These are phyloP conservation scores for Ibidorhyncha struthersii DNA, from an alignment of 2,113 vertebrate genomes.

Conservation along the genomic window DNA sequence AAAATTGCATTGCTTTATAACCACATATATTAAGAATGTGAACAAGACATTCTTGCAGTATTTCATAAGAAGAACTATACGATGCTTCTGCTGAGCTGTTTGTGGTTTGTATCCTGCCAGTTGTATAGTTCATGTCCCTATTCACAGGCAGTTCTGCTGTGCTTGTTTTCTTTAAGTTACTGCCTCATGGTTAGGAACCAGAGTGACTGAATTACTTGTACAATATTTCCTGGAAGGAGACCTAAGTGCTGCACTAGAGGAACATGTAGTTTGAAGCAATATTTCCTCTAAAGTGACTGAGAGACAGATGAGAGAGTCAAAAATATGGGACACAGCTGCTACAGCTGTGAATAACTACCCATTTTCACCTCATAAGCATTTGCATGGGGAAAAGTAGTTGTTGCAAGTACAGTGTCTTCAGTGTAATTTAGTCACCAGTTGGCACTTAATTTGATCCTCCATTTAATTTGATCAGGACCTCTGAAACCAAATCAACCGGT, in stretches of 20 bases:
- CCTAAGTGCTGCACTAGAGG: neutral
- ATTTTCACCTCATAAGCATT: conserved; percentile 29
- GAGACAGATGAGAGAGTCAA: neutral
- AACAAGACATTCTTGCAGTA: neutral
- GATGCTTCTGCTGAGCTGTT: neutral
- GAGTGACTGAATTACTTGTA: neutral
- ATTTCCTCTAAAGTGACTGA: neutral
- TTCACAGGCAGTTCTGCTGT: neutral
- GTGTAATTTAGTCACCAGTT: conserved; percentile 39
- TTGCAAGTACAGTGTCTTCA: neutral
- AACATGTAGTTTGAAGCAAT: neutral
- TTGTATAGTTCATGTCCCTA: neutral
- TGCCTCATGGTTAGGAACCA: neutral
- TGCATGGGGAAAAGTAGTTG: conserved; percentile 12
- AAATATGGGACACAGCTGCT: conserved; percentile 44
- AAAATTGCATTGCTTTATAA: neutral
- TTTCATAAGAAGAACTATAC: neutral
- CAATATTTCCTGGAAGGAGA: neutral
- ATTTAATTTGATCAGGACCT: conserved; percentile 60
- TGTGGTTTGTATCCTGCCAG: neutral
- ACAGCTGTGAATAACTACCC: conserved; percentile 10
- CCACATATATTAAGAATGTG: neutral
- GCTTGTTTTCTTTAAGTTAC: neutral
- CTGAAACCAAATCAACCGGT: conserved; percentile 41
- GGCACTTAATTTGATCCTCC: conserved; percentile 51